These are phyloP conservation scores for Venturia canescens DNA, from an alignment of 1,140 invertebrate genomes.

Conservation along the genomic window DNA sequence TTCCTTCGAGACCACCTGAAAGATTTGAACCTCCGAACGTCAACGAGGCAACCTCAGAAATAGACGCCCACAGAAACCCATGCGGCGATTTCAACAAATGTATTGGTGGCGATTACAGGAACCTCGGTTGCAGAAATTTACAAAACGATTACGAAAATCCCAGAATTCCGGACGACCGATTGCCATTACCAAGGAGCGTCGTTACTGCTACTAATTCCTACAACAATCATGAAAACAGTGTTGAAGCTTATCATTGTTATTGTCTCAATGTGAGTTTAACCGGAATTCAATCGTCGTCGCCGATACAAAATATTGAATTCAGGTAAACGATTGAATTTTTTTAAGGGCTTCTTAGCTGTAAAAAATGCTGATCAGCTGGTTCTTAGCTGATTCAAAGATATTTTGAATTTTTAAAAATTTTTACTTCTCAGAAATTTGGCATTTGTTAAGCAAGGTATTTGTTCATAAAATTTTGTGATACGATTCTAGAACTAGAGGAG, in stretches of 20 bases:
- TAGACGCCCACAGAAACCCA: constrained; percentile 64
- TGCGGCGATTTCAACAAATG: constrained; percentile 62
- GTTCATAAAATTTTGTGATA: too few relatives aligned
- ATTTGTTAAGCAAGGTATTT: too few relatives aligned
- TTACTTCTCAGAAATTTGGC: too few relatives aligned
- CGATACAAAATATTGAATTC: constrained; percentile 67
- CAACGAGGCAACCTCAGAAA: constrained; percentile 52
- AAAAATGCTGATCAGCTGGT: too few relatives aligned
- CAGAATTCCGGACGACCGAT: constrained; percentile 36
- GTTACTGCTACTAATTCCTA: constrained; percentile 38
- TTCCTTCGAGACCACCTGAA: background rate
- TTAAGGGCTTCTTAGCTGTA: too few relatives aligned
- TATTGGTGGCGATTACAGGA: constrained; percentile 19
- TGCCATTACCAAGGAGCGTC: background rate
- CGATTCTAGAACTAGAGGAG: too few relatives aligned
- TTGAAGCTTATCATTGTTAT: constrained; percentile 68
- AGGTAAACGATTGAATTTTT: constrained; percentile 56
- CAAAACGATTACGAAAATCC: constrained; percentile 47
- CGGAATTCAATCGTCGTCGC: constrained; percentile 61
- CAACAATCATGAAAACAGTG: constrained; percentile 56
- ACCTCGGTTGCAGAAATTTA: constrained; percentile 35
- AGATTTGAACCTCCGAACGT: background rate
- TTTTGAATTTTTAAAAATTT: too few relatives aligned
- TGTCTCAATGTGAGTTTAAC: constrained; percentile 63
- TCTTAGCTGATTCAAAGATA: background rate